Evolutionary conservation across 2,113 vertebrate genomes (phyloP), one percentile per base, ranked within the genome.

Genomic region (Aleadryas rufinucha): DNA sequence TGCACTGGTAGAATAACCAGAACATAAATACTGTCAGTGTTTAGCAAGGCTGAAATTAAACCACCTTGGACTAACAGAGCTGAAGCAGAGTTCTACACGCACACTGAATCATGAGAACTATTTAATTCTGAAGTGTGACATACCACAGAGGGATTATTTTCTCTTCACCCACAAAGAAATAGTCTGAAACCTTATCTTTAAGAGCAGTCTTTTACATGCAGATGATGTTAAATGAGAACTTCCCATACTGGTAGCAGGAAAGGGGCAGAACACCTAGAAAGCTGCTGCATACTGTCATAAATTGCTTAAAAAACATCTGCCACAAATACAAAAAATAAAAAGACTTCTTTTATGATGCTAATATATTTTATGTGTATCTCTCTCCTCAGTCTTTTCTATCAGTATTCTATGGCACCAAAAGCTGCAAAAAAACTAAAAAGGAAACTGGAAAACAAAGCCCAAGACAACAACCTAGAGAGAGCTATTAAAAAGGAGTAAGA

Each of bases 1-100:
- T 75, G 91, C 72, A 45, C 69, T 24, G n/a, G 56, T 53, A 78
- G 59, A 84, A 89, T 79, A 92, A 79, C 69, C 76, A 89, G 76
- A 90, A 71, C 54, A 87, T 87, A 75, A 66, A 88, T 70, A 83
- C 16, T 72, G 53, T 26, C 84, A 87, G 54, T 35, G 45, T 69
- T 90, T 16, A 84, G 90, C 54, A 87, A 70, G 78, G 56, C 42
- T 78, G 88, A 87, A 95, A 92, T 87, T 35, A 65, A 95, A 81
- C 35, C 61, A 79, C 17, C 42, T 80, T 3, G 23, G 56, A 89
- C 72, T 57, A 77, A 68, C 35, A 45, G 84, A 70, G 60, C 44
- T 91, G 47, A 86, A 72, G 57, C 3, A 2, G 42, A 61, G 19
- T 56, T 71, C 60, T 54, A 66, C 68, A 69, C 3, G 20, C 33